These are phyloP conservation scores for Hormiphora californensis DNA, from an alignment of 37 sponge, comb jelly and placozoan genomes.

Conservation along the genomic window DNA sequence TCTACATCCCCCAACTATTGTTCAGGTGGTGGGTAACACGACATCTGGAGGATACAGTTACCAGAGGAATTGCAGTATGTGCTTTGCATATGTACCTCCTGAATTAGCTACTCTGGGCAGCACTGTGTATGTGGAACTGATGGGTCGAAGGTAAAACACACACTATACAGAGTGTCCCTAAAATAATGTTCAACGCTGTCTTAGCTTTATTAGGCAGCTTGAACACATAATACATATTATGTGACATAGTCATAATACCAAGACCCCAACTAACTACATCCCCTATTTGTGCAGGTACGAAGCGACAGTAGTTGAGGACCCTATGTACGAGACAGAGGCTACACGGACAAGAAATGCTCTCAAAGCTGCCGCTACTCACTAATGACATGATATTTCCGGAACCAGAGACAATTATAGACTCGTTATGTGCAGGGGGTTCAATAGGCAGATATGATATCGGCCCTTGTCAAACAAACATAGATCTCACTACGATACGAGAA, in stretches of 20 bases:
- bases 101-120: not conserved
- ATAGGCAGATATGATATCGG: too few relatives aligned
- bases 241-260: not conserved
- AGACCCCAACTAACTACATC: not conserved
- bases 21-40: slow-evolving; percentile 17
- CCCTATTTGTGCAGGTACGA: not conserved
- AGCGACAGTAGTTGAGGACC: slow-evolving; percentile 13
- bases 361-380: not conserved
- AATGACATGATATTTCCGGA: not conserved
- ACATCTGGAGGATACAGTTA: not conserved
- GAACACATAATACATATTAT: too few relatives aligned
- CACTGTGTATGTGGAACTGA: not conserved
- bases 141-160: slow-evolving; percentile 18
- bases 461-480: too few relatives aligned
- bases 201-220: too few relatives aligned
- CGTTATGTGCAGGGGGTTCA: too few relatives aligned
- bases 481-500: too few relatives aligned
- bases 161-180: too few relatives aligned
- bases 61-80: not conserved
- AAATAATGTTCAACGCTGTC: too few relatives aligned
- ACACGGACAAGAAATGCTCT: not conserved
- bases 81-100: not conserved
- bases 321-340: slow-evolving; percentile 1
- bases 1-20: too few relatives aligned
- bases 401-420: too few relatives aligned